phyloP scores from a whole-genome alignment of 2,888 invertebrate species.

The Hydrotaea diabolus region DNA sequence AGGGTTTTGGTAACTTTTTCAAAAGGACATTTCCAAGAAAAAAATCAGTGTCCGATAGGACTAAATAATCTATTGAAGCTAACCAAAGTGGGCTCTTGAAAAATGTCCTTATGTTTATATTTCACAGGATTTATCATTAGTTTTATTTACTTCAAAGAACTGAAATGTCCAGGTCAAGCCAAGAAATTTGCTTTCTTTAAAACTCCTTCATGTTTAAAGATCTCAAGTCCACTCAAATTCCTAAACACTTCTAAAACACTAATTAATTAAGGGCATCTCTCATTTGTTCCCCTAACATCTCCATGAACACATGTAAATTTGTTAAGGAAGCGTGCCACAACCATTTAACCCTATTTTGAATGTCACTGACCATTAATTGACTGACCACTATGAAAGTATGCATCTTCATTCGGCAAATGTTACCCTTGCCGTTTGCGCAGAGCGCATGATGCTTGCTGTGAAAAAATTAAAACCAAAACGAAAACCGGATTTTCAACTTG shows the following conservation, averaged over 20 bases:
- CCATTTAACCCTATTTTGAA: conserved; percentile 44
- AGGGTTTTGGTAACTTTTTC: too few relatives aligned
- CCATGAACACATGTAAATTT: too few relatives aligned
- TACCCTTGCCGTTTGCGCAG: conserved; percentile 14
- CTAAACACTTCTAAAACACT: not conserved
- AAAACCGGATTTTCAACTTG: conserved; percentile 46
- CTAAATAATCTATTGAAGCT: too few relatives aligned
- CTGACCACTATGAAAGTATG: conserved; percentile 50
- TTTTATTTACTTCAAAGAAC: too few relatives aligned
- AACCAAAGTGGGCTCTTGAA: too few relatives aligned
- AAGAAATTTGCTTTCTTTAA: not conserved
- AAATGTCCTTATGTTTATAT: too few relatives aligned
- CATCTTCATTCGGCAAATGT: conserved; percentile 45
- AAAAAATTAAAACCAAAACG: not conserved
- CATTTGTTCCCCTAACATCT: too few relatives aligned
- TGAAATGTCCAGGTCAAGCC: not conserved
- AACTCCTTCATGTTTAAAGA: too few relatives aligned
- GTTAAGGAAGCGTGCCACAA: conserved; percentile 6
- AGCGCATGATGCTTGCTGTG: not conserved
- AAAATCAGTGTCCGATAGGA: too few relatives aligned
- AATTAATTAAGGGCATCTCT: too few relatives aligned
- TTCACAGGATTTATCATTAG: too few relatives aligned
- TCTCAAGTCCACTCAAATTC: not conserved
- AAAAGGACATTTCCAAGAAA: too few relatives aligned
- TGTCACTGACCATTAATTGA: conserved; percentile 54